Conservation (phyloP, 1,140 invertebrate species). For the Ceratoteleas bidentatus region DNA sequence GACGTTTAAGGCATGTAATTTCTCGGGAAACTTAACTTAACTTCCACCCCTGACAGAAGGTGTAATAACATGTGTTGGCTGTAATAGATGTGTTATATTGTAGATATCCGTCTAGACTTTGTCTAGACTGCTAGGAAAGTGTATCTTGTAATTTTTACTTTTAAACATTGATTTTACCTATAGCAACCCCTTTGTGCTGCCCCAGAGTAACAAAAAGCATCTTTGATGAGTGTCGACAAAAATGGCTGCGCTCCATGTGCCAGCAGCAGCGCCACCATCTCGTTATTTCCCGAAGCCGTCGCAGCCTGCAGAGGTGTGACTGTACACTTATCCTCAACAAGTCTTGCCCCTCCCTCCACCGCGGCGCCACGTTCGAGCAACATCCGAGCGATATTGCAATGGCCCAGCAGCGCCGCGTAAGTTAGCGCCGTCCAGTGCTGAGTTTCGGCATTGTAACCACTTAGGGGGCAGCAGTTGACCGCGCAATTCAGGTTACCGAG, state of each 20-base stretch:
- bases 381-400: slow-evolving; percentile 83
- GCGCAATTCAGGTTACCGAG: slow-evolving; percentile 28
- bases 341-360: slow-evolving; percentile 91
- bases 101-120: background rate
- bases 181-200: slow-evolving; percentile 92
- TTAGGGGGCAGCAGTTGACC: slow-evolving; percentile 28
- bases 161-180: too few relatives aligned
- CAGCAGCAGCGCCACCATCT: slow-evolving; percentile 89
- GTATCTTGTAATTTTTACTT: too few relatives aligned
- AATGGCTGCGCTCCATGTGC: slow-evolving; percentile 93
- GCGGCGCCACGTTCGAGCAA: slow-evolving; percentile 90
- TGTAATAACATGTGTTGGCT: too few relatives aligned
- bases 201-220: slow-evolving; percentile 91
- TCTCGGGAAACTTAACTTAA: too few relatives aligned
- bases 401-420: slow-evolving; percentile 85
- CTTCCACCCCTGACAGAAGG: too few relatives aligned
- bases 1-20: too few relatives aligned
- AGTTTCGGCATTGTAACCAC: slow-evolving; percentile 85
- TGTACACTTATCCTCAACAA: slow-evolving; percentile 91
- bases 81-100: too few relatives aligned
- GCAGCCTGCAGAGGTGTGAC: slow-evolving; percentile 93
- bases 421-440: slow-evolving; percentile 90
- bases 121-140: too few relatives aligned
- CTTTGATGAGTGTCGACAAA: slow-evolving; percentile 90
- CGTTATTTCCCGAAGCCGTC: slow-evolving; percentile 89